Percentiles rank a stretch among this genome's conserved stretches.
Conservation (phyloP, 2,797 vertebrate species). For the Pseudochirops corinnae region DNA sequence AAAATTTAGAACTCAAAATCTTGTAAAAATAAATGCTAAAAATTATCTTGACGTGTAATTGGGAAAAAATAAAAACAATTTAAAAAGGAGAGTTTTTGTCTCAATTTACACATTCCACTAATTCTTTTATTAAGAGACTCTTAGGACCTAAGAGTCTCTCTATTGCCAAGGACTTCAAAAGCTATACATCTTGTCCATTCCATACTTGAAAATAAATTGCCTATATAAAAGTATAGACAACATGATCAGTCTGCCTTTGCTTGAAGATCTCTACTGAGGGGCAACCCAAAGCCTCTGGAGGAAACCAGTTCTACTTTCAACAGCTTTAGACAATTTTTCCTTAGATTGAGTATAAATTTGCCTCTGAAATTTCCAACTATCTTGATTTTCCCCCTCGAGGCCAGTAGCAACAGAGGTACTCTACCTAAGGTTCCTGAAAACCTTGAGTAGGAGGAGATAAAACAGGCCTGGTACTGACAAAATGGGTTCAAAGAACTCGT, state of each 20-base stretch:
- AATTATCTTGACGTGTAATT: too few relatives aligned
- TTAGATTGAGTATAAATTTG: not conserved
- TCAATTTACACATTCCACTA: not conserved
- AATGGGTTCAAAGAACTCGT: not conserved
- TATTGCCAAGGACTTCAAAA: not conserved
- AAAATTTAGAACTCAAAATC: too few relatives aligned
- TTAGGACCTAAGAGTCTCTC: not conserved
- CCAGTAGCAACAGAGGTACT: not conserved
- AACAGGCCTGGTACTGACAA: not conserved
- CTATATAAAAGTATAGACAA: not conserved
- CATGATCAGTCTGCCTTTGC: not conserved
- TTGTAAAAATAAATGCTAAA: too few relatives aligned
- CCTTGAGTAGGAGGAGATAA: too few relatives aligned
- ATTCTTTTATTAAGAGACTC: not conserved
- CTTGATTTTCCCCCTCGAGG: not conserved
- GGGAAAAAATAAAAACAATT: too few relatives aligned
- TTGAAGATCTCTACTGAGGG: not conserved
- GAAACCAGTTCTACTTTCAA: not conserved
- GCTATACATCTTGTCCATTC: not conserved
- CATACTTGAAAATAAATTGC: not conserved
- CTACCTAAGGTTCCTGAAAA: not conserved
- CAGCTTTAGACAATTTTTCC: not conserved
- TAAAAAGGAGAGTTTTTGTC: too few relatives aligned
- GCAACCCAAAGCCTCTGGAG: too few relatives aligned
- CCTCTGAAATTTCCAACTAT: not conserved